Base-by-base conservation (phyloP, 2,113 vertebrate species). In the Saimiri boliviensis region DNA sequence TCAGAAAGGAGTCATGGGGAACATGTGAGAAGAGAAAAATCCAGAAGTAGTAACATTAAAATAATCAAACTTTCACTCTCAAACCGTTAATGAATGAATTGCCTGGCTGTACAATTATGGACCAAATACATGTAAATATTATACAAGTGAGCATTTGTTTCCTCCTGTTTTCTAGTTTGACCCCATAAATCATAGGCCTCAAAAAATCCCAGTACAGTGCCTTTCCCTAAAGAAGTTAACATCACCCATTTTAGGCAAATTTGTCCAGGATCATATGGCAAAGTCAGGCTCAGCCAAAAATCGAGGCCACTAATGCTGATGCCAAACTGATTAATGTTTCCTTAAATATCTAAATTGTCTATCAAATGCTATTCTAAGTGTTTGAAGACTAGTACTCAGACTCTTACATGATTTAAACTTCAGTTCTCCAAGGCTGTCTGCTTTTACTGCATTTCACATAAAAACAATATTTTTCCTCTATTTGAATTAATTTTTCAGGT, bases 231-330 rank as follows among this genome's bases (percentile, higher is more conserved):
- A 95, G 42, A 60, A 40, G 14, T 70, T 66, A 89, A 1, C 52
- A 47, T 66, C 45, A 77, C 30, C 40, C 4, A n/a, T 77, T 87
- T 85, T 68, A 32, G 35, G 49, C 17, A 86, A 32, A 37, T 42
- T 86, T 66, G 49, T 71, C 37, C 58, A 92, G 25, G 17, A 16
- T 90, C 80, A 54, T 30, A 68, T 17, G 23, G 5, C 1, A 68
- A 89, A 95, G 11, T 82, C 66, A 68, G 25, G 17, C 16, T 93
- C 13, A 79, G n/a, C 73, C 76, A 84, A 93, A 96, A 81, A 68
- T 2, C 40, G 76, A 92, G 8, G 11, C 27, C 32, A 21, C 20
- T 47, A 13, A 58, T 71, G 45, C 23, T 81, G 49, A 81, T 7
- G 6, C 40, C 17, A 27, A 21, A 6, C 6, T 77, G 56, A 91